A percentile compares a stretch with the other conserved stretches of the same genome.
These are phyloP conservation scores for Gyrodactylus salaris DNA, from an alignment of 1,140 invertebrate genomes.

Conservation along the genomic window DNA sequence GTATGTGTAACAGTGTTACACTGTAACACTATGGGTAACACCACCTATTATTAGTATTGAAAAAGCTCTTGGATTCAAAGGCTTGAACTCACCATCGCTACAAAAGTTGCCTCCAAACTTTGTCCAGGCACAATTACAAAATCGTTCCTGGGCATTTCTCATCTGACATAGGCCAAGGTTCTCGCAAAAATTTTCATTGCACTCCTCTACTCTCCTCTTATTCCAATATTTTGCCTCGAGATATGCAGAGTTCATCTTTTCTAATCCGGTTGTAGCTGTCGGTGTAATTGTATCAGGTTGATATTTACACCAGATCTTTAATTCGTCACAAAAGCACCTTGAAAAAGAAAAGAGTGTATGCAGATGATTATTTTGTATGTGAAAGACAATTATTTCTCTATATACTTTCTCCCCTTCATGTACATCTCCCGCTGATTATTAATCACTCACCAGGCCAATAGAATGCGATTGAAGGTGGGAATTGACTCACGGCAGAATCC, in stretches of 20 bases:
- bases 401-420: no score
- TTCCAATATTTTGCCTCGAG: no score
- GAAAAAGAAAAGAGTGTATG: background rate
- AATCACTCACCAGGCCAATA: background rate
- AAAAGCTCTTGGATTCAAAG: no score
- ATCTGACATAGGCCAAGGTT: background rate
- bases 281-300: background rate
- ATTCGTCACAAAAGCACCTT: background rate
- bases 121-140: background rate
- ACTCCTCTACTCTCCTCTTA: background rate
- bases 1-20: no score
- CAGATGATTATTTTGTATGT: background rate
- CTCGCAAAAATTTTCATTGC: background rate
- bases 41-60: no score
- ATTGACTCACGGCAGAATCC: background rate
- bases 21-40: no score
- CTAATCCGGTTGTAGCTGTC: no score
- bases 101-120: background rate
- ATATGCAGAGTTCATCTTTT: no score
- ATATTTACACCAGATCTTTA: background rate
- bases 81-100: background rate
- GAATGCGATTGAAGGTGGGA: background rate
- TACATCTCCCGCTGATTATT: no score
- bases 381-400: no score
- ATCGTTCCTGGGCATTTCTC: background rate